These are phyloP conservation scores for Campoplex nolae DNA, from an alignment of 2,888 invertebrate genomes.

Conservation along the genomic window DNA sequence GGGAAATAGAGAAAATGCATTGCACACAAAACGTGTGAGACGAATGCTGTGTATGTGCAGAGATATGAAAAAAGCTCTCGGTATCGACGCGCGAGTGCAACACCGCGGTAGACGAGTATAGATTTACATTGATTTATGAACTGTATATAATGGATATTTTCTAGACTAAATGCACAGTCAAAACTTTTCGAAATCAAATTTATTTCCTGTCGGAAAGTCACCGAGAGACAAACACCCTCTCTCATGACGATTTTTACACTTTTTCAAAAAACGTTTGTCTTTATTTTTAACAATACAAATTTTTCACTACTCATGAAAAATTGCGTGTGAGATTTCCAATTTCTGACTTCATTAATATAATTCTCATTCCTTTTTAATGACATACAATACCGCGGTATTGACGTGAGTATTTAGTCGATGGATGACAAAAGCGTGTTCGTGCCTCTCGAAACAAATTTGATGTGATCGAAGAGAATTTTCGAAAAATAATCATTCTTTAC, in stretches of 20 bases:
- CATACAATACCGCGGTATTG: too few relatives aligned
- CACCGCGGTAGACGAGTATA: background rate
- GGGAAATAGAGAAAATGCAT: conserved; percentile 33
- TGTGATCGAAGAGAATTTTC: too few relatives aligned
- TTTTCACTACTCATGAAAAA: background rate
- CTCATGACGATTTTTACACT: too few relatives aligned
- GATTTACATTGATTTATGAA: background rate
- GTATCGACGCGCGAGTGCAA: conserved; percentile 38
- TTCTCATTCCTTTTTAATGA: too few relatives aligned
- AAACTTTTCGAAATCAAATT: background rate
- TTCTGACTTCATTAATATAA: too few relatives aligned
- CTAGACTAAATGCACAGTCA: background rate
- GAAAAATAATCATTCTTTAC: background rate
- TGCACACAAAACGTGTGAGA: conserved; percentile 43
- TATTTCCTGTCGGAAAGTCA: background rate
- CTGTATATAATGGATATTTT: background rate
- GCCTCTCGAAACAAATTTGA: too few relatives aligned
- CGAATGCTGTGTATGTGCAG: conserved; percentile 12
- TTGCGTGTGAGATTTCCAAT: too few relatives aligned
- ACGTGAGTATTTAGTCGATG: too few relatives aligned
- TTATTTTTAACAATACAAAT: too few relatives aligned
- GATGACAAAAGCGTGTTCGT: too few relatives aligned
- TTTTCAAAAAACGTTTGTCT: too few relatives aligned
- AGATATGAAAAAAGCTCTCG: conserved; percentile 20
- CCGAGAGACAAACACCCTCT: background rate